Base-by-base conservation (phyloP, 2,888 invertebrate genomes). In the Colostygia pectinataria region DNA sequence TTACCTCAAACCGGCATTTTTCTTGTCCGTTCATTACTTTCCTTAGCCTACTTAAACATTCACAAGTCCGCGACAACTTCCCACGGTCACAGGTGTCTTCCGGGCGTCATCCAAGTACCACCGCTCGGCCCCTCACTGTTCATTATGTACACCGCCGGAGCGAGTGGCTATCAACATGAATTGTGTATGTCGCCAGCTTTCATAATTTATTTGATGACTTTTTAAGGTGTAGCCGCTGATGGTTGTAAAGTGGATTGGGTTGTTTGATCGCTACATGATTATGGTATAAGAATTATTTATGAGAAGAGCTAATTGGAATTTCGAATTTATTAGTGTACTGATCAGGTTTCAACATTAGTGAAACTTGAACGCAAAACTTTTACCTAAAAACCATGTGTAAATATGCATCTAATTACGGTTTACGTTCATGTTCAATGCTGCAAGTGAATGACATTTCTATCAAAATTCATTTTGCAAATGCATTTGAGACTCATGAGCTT, bases 71-170 rank as follows among this genome's bases (percentile, higher is more conserved):
- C 28, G 23, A 7, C 10, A 20, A 45, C 34, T 72, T 74, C 73
- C 62, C 73, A 74, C 71, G 68, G 65, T n/a, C 72, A 61, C 75
- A 76, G 74, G 76, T 75, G 76, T 63, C 41, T 55, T 60, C 45
- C 56, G 28, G 48, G 45, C 49, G 57, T 46, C 34, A 33, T 57
- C 36, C 61, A 63, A 60, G 61, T 61, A 40, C 14, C 36, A 33
- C 37, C 53, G 37, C 55, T 59, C 9, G 58, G 54, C 8, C 64
- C 66, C 59, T 55, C 56, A 46, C 55, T 47, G 59, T 69, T 66
- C 58, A 63, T 66, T 61, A 55, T 54, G 53, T 57, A 57, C 55
- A 53, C 47, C 41, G 40, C 42, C 45, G 47, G 53, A 56, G 56
- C 57, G 44, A 65, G 48, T 72, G 71, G 65, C 69, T 72, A 68